Evolutionary conservation across 2,113 vertebrate genomes (phyloP), one percentile per base, ranked within the genome.

Genomic region (Stictonetta naevosa): DNA sequence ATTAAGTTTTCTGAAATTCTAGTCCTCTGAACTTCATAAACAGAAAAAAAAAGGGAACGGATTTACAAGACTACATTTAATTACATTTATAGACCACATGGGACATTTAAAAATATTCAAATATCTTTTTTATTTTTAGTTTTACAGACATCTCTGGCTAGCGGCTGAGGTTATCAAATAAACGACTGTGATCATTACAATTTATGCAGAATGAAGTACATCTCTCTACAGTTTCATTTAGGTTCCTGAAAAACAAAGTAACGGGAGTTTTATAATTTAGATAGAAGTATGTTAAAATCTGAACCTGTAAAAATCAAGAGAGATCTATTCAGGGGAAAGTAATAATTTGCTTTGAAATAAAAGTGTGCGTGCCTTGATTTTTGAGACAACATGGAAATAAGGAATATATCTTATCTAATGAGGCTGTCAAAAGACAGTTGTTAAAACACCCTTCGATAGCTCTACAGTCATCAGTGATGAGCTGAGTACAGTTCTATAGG

Each of bases 131-230:
- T 60, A 42, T 34, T 63, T 78, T 85, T 74, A 11, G 64, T 85
- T 75, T 56, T 29, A 3, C 71, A 75, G 80, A 33, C 8, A 26
- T 81, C 55, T 86, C 68, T 93, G 76, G 69, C 62, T 90, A 73
- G 60, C 20, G 19, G 42, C 58, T 93, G 73, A 8, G 31, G 34
- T 93, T 96, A 66, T 78, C 88, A 90, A 92, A 82, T 46, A 53
- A 86, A 62, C 76, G 94, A 94, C 74, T 79, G 42, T 53, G 69
- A 93, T 88, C 68, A 69, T 46, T 90, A 17, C 52, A 90, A 58
- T 28, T 86, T 46, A 55, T 33, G 31, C 26, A 86, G 60, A 88
- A 63, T 81, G 50, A 86, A 94, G 73, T 29, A 68, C 11, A 7
- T 7, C 28, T 89, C 87, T 88, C 82, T 28, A 22, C 0, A 4